Evolutionary conservation across 1,140 invertebrate genomes (phyloP).

Genomic region (Forficula auricularia): DNA sequence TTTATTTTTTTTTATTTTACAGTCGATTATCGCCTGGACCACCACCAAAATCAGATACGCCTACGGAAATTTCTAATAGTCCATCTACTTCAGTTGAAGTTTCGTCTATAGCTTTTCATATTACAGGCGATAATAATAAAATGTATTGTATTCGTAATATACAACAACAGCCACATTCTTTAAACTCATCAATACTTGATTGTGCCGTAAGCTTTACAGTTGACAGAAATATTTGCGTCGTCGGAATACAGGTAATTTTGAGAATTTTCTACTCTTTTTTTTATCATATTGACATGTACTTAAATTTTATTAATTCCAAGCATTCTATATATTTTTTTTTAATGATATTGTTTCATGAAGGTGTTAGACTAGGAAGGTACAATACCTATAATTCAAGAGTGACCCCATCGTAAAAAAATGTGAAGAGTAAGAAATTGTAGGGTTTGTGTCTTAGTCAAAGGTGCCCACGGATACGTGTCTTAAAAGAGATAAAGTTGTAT

Average conservation of each 20-base stretch:
- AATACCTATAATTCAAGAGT: too few relatives aligned
- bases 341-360: too few relatives aligned
- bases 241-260: slow-evolving; percentile 39
- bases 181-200: slow-evolving; percentile 52
- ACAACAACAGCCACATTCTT: slow-evolving; percentile 40
- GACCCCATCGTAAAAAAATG: too few relatives aligned
- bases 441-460: too few relatives aligned
- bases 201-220: slow-evolving; percentile 57
- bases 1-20: slow-evolving; percentile 1
- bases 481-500: too few relatives aligned
- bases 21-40: slow-evolving; percentile 1
- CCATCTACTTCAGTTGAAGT: slow-evolving; percentile 1
- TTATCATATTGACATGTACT: slow-evolving; percentile 11
- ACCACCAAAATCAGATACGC: slow-evolving; percentile 20
- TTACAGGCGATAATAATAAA: background rate
- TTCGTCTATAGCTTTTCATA: background rate
- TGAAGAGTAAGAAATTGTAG: too few relatives aligned
- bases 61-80: slow-evolving; percentile 5
- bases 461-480: too few relatives aligned
- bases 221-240: slow-evolving; percentile 56
- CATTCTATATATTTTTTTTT: too few relatives aligned
- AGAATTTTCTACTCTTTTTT: background rate
- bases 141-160: slow-evolving; percentile 36
- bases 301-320: slow-evolving; percentile 8
- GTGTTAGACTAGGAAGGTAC: too few relatives aligned